phyloP scores from a whole-genome alignment of 1,140 invertebrate species.

The Drosophila bocki region DNA sequence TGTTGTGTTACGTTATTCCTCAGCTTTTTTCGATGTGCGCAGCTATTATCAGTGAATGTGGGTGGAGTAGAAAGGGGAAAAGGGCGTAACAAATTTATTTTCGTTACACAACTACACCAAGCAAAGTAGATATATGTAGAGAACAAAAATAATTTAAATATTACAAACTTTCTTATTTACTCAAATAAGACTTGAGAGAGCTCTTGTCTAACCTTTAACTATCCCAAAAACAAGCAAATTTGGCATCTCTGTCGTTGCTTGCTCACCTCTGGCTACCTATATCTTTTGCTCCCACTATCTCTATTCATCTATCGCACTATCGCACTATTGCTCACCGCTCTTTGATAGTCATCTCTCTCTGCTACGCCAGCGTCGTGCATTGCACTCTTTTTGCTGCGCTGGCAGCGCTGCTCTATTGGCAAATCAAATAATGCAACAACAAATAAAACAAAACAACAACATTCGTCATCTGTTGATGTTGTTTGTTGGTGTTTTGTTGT shows the following conservation, averaged over 20 bases:
- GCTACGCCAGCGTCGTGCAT: conserved; percentile 57
- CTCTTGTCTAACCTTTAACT: neutral
- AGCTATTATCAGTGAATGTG: conserved; percentile 59
- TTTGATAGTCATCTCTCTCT: conserved; percentile 33
- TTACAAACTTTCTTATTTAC: too few relatives aligned
- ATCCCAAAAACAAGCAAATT: neutral
- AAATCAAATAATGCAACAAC: conserved; percentile 65
- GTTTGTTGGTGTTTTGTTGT: conserved; percentile 28
- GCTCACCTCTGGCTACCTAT: conserved; percentile 19
- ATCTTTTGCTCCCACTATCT: conserved; percentile 30
- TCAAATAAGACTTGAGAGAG: too few relatives aligned
- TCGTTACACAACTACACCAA: conserved; percentile 60
- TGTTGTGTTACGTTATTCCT: conserved; percentile 31
- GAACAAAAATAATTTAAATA: neutral
- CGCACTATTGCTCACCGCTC: conserved; percentile 33
- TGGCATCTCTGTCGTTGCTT: neutral
- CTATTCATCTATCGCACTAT: conserved; percentile 24
- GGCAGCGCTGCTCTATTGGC: conserved; percentile 62
- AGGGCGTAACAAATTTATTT: conserved; percentile 68
- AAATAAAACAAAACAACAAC: conserved; percentile 29
- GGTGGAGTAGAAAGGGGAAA: conserved; percentile 19
- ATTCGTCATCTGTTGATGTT: conserved; percentile 45
- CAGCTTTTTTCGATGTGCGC: conserved; percentile 23
- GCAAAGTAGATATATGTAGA: neutral
- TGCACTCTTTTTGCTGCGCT: conserved; percentile 56